Percentiles rank a stretch among this genome's conserved stretches.
These are phyloP conservation scores for Cabera pusaria DNA, from an alignment of 2,888 invertebrate genomes.

Conservation along the genomic window DNA sequence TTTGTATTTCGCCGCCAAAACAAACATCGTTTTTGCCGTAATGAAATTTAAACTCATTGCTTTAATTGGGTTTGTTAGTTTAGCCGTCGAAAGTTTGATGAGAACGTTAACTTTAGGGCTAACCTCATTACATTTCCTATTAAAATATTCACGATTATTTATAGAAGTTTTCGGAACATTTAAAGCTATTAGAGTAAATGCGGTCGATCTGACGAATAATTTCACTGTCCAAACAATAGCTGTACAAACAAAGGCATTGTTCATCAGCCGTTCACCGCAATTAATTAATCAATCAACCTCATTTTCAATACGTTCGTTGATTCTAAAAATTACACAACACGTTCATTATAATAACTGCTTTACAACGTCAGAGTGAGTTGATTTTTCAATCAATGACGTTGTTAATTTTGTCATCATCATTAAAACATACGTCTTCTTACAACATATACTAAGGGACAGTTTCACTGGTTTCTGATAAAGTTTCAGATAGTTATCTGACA, in stretches of 20 bases:
- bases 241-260: conserved; percentile 27
- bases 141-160: conserved; percentile 18
- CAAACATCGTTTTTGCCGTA: conserved; percentile 26
- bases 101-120: conserved; percentile 26
- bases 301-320: conserved; percentile 24
- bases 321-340: too few relatives aligned
- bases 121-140: conserved; percentile 26
- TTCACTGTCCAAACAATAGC: conserved; percentile 18
- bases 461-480: too few relatives aligned
- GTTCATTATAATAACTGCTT: conserved; percentile 16
- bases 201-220: conserved; percentile 21
- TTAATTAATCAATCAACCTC: conserved; percentile 30
- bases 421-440: too few relatives aligned
- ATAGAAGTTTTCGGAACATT: conserved; percentile 16
- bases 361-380: too few relatives aligned
- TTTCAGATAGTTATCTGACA: too few relatives aligned
- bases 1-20: conserved; percentile 20
- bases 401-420: too few relatives aligned
- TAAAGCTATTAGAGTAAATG: conserved; percentile 14
- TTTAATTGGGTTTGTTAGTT: conserved; percentile 31
- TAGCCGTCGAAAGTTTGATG: conserved; percentile 28
- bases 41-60: conserved; percentile 28
- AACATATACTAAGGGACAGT: too few relatives aligned
- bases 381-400: too few relatives aligned
- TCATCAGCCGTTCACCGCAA: conserved; percentile 26